phyloP scores from a whole-genome alignment of 1,140 invertebrate species.

The Holotrichia oblita region DNA sequence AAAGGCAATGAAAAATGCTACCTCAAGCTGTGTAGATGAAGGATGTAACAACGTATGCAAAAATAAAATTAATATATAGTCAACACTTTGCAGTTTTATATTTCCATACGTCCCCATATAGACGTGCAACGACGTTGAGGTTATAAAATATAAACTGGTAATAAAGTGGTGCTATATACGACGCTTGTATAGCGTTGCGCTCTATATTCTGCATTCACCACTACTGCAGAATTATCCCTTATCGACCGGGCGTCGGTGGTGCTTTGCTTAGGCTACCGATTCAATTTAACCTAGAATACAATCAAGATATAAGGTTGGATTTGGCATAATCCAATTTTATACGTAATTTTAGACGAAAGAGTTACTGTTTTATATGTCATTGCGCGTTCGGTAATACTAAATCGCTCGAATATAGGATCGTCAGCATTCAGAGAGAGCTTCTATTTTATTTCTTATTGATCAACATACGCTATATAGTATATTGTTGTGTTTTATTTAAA shows the following conservation, averaged over 20 bases:
- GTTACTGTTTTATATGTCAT: slow-evolving; percentile 32
- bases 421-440: neutral
- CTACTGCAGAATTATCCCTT: slow-evolving; percentile 43
- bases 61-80: slow-evolving; percentile 53
- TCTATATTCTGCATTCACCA: slow-evolving; percentile 29
- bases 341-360: slow-evolving; percentile 34
- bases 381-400: slow-evolving; percentile 23
- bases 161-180: slow-evolving; percentile 45
- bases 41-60: slow-evolving; percentile 45
- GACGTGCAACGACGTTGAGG: slow-evolving; percentile 42
- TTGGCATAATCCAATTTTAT: slow-evolving; percentile 37
- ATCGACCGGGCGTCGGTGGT: slow-evolving; percentile 32
- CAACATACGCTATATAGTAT: neutral
- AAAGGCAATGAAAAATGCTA: slow-evolving; percentile 26
- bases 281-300: slow-evolving; percentile 43
- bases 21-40: slow-evolving; percentile 10
- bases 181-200: slow-evolving; percentile 25
- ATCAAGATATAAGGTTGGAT: slow-evolving; percentile 38
- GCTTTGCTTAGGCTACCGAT: slow-evolving; percentile 41
- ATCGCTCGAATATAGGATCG: slow-evolving; percentile 11
- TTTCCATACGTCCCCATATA: slow-evolving; percentile 44
- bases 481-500: neutral
- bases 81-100: slow-evolving; percentile 53
- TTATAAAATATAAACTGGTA: slow-evolving; percentile 52
- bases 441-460: slow-evolving; percentile 19